Evolutionary conservation across 2,888 invertebrate genomes (phyloP).

Genomic region (Scaptomyza parva): DNA sequence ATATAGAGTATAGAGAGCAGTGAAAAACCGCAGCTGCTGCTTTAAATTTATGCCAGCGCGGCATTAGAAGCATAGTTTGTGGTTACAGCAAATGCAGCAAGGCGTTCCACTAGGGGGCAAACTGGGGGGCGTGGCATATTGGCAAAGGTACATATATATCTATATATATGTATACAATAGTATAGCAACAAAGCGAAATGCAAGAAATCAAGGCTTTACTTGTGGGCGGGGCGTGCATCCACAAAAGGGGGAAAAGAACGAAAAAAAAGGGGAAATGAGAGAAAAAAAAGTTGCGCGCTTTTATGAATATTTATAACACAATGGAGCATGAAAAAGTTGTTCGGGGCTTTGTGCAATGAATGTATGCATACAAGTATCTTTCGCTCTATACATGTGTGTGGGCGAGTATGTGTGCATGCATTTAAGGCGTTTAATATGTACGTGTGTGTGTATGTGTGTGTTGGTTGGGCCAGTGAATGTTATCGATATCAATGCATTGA

Average conservation of each 20-base stretch:
- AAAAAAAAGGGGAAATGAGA: slow-evolving; percentile 18
- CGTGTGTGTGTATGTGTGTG: slow-evolving; percentile 13
- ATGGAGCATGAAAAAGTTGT: slow-evolving; percentile 77
- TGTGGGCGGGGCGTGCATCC: slow-evolving; percentile 42
- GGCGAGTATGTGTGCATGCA: slow-evolving; percentile 10
- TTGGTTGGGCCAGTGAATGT: slow-evolving; percentile 20
- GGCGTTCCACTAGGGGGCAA: slow-evolving; percentile 16
- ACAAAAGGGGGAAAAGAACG: slow-evolving; percentile 22
- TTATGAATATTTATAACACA: slow-evolving; percentile 81
- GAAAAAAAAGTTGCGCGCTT: slow-evolving; percentile 46
- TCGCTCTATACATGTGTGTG: slow-evolving; percentile 5
- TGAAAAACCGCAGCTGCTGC: slow-evolving; percentile 78
- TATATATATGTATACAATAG: slow-evolving; percentile 4
- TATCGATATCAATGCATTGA: slow-evolving; percentile 47
- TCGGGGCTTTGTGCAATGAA: slow-evolving; percentile 55
- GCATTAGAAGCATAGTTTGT: slow-evolving; percentile 77
- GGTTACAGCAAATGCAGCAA: slow-evolving; percentile 56
- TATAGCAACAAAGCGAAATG: slow-evolving; percentile 54
- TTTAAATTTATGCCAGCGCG: slow-evolving; percentile 78
- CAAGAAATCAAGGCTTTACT: slow-evolving; percentile 77
- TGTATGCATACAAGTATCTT: slow-evolving; percentile 42
- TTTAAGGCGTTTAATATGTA: too few species aligned
- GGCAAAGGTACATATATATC: slow-evolving; percentile 53
- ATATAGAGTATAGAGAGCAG: slow-evolving; percentile 21
- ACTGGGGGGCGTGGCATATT: slow-evolving; percentile 54